Evolutionary conservation across 2,888 invertebrate genomes (phyloP).

Genomic region (Dasysyrphus albostriatus): DNA sequence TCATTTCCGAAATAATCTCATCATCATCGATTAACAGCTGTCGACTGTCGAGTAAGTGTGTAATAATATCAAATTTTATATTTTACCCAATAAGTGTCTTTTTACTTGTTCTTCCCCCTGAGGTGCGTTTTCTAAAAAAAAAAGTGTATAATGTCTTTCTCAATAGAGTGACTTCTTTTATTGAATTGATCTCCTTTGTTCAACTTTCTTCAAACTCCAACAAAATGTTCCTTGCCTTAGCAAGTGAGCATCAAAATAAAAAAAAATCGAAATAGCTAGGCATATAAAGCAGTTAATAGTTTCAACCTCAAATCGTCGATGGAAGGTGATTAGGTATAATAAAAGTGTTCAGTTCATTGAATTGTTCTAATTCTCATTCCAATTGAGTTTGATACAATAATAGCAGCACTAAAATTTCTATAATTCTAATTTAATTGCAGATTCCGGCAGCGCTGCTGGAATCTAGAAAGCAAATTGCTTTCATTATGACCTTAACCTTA

Average conservation of each 20-base stretch:
- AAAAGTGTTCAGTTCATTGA: neutral
- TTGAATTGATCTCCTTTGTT: neutral
- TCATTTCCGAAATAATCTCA: too few relatives aligned
- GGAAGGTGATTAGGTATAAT: neutral
- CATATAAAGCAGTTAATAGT: conserved; percentile 1
- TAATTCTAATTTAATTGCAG: conserved; percentile 26
- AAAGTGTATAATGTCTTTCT: neutral
- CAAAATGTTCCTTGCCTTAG: neutral
- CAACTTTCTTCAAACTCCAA: neutral
- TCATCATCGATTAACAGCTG: neutral
- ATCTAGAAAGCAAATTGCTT: neutral
- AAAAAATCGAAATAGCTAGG: neutral
- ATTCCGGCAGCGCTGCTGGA: neutral
- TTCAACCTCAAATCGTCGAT: neutral
- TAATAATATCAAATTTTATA: neutral
- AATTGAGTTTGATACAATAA: conserved; percentile 1
- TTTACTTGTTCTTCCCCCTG: neutral
- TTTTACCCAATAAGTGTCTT: neutral
- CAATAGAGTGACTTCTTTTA: neutral
- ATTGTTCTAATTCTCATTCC: neutral
- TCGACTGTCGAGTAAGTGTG: neutral
- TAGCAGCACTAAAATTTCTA: neutral
- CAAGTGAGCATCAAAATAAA: neutral
- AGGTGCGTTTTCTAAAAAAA: neutral
- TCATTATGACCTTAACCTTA: conserved; percentile 28